Conservation (phyloP, 2,888 invertebrate species). For the Microctonus brassicae region DNA sequence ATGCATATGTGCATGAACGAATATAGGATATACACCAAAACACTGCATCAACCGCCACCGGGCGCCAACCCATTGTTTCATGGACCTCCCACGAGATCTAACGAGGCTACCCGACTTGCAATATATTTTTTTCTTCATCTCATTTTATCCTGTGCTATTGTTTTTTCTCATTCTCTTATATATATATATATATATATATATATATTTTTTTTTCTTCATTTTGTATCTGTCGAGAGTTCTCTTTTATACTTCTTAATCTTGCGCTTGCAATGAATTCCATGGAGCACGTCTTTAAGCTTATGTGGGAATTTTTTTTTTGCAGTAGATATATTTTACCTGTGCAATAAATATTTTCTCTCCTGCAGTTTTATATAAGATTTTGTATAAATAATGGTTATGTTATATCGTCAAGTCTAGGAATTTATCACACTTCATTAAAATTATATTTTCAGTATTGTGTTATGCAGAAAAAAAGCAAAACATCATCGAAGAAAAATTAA, state of each 20-base stretch:
- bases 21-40: slow-evolving; percentile 22
- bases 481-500: no score
- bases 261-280: not conserved
- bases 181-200: slow-evolving; percentile 37
- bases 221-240: slow-evolving; percentile 33
- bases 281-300: not conserved
- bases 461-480: no score
- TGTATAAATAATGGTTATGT: no score
- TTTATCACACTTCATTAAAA: no score
- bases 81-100: slow-evolving; percentile 58
- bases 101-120: slow-evolving; percentile 49
- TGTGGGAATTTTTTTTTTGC: not conserved
- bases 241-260: slow-evolving; percentile 23
- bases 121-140: slow-evolving; percentile 29
- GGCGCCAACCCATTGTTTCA: slow-evolving; percentile 60
- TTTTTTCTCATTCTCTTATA: slow-evolving; percentile 36
- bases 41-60: slow-evolving; percentile 44
- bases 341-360: no score
- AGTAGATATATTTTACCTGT: no score
- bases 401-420: no score
- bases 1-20: slow-evolving; percentile 21
- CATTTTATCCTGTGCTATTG: slow-evolving; percentile 39
- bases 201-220: slow-evolving; percentile 32
- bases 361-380: no score
- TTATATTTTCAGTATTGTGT: no score